Percentiles rank a stretch among this genome's conserved stretches.
These are phyloP conservation scores for Tethya wilhelma DNA, from an alignment of 37 sponge, comb jelly and placozoan genomes.

Conservation along the genomic window DNA sequence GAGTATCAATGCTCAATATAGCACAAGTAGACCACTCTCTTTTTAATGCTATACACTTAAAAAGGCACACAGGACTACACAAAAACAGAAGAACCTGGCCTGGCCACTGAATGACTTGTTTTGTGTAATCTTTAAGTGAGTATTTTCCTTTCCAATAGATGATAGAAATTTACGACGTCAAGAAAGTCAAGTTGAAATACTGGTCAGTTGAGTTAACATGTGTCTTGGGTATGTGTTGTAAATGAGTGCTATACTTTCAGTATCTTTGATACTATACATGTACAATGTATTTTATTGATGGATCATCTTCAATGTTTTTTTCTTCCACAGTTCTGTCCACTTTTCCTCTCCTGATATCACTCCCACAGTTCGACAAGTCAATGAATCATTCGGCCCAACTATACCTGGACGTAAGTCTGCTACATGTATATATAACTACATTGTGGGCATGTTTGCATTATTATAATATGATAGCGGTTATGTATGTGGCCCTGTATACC, in stretches of 20 bases:
- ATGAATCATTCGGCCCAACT: constrained; percentile 90
- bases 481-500: no score
- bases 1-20: no score
- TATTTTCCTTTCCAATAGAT: constrained; percentile 35
- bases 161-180: constrained; percentile 89
- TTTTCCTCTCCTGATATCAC: constrained; percentile 79
- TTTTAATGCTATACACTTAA: no score
- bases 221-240: neutral
- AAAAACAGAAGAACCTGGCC: no score
- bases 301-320: neutral
- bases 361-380: constrained; percentile 84
- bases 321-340: constrained; percentile 56
- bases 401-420: constrained; percentile 74
- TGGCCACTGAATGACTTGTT: neutral
- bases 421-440: neutral
- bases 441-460: neutral
- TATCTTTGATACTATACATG: neutral
- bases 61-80: no score
- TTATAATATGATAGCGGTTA: neutral
- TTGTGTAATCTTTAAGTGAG: neutral
- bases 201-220: constrained; percentile 38
- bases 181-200: constrained; percentile 86
- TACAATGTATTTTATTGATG: neutral
- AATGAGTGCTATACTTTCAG: neutral
- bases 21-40: no score